Evolutionary conservation across 2,888 invertebrate genomes (phyloP).

Genomic region (Pachydiplax longipennis): DNA sequence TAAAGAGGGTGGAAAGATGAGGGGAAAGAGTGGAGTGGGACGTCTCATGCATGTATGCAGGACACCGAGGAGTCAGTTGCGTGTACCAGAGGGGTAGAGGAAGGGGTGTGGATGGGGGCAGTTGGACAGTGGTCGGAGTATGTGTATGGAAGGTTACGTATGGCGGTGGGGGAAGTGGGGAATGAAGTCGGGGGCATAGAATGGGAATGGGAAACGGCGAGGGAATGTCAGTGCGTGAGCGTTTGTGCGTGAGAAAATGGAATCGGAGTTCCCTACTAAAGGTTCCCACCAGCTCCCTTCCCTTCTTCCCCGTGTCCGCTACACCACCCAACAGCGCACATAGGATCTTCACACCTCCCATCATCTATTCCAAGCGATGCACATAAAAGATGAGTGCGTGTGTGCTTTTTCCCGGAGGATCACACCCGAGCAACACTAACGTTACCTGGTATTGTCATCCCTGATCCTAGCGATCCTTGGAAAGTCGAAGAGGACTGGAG

Average conservation of each 20-base stretch:
- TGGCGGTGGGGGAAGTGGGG: neutral
- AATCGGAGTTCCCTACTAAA: neutral
- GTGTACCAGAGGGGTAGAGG: neutral
- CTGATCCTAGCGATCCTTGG: neutral
- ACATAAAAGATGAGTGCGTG: neutral
- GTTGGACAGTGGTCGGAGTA: neutral
- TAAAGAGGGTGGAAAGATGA: neutral
- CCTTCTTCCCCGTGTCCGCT: neutral
- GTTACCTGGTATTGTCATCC: neutral
- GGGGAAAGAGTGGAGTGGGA: neutral
- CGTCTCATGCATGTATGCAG: conserved; percentile 39
- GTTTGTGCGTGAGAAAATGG: conserved; percentile 39
- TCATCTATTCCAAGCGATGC: neutral
- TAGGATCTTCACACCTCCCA: neutral
- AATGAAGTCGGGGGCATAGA: neutral
- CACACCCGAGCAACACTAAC: neutral
- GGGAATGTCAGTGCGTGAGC: conserved; percentile 29
- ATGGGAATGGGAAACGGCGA: neutral
- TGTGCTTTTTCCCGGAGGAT: neutral
- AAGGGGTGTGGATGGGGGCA: neutral
- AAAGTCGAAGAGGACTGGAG: neutral
- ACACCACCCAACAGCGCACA: neutral
- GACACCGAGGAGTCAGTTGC: conserved; percentile 3
- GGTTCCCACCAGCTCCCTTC: conserved; percentile 25
- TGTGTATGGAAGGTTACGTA: neutral